These are phyloP conservation scores for Leptinotarsa tumamoca DNA, from an alignment of 2,888 invertebrate species.

Conservation along the genomic window DNA sequence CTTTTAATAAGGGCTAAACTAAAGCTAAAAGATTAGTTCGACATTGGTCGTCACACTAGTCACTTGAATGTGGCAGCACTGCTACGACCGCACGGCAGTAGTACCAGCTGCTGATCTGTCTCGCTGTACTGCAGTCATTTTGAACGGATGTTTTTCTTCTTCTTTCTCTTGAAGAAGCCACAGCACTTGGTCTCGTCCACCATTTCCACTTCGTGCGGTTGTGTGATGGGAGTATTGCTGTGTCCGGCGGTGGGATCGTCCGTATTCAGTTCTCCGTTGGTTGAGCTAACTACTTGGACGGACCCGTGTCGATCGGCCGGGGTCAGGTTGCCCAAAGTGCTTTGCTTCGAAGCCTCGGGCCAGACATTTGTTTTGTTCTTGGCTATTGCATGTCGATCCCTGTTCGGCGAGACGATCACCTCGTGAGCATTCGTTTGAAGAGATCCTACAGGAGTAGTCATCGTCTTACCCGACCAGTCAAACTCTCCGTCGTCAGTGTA, in stretches of 20 bases:
- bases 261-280: slow-evolving; percentile 93
- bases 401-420: slow-evolving; percentile 89
- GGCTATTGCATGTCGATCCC: slow-evolving; percentile 87
- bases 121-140: slow-evolving; percentile 68
- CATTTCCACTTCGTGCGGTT: slow-evolving; percentile 91
- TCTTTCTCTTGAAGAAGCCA: slow-evolving; percentile 99
- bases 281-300: slow-evolving; percentile 98
- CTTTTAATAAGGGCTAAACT: slow-evolving; percentile 65
- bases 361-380: slow-evolving; percentile 82
- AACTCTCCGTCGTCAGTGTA: slow-evolving; percentile 92
- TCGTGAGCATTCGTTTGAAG: slow-evolving; percentile 93
- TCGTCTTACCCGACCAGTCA: slow-evolving; percentile 91
- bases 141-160: slow-evolving; percentile 83
- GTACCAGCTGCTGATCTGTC: slow-evolving; percentile 66
- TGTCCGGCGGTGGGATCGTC: slow-evolving; percentile 97
- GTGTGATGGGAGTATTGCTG: slow-evolving; percentile 97
- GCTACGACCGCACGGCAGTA: slow-evolving; percentile 66
- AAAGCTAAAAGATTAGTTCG: slow-evolving; percentile 64
- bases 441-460: slow-evolving; percentile 91
- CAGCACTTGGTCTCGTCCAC: slow-evolving; percentile 99
- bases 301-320: slow-evolving; percentile 97
- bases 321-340: slow-evolving; percentile 86
- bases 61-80: slow-evolving; percentile 62
- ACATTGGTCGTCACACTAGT: slow-evolving; percentile 58
- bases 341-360: slow-evolving; percentile 88